phyloP scores from a whole-genome alignment of 2,888 invertebrate genomes.

The Amaurobius ferox region DNA sequence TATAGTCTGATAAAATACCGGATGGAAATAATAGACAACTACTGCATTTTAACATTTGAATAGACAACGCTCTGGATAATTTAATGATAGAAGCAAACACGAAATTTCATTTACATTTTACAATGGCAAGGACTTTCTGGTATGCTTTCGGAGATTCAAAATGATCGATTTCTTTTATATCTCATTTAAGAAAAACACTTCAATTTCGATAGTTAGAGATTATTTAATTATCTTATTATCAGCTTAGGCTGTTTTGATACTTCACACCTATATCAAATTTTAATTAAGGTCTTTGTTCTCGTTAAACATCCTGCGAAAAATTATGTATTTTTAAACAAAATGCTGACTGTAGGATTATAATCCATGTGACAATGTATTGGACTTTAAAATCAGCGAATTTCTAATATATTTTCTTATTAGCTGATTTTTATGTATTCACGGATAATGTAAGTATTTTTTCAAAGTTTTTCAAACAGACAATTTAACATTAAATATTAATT shows the following conservation, averaged over 20 bases:
- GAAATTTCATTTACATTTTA: conserved; percentile 26
- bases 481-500: too few relatives aligned
- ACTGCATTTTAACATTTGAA: too few relatives aligned
- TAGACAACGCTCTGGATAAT: not conserved
- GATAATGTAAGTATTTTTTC: too few relatives aligned
- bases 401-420: too few relatives aligned
- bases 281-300: conserved; percentile 53
- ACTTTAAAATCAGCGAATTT: too few relatives aligned
- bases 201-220: conserved; percentile 48
- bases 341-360: too few relatives aligned
- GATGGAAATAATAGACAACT: too few relatives aligned
- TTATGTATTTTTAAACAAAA: conserved; percentile 26
- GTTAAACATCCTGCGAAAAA: conserved; percentile 10
- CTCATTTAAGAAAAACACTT: conserved; percentile 55
- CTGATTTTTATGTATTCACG: too few relatives aligned
- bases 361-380: too few relatives aligned
- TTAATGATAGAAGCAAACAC: not conserved
- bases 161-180: conserved; percentile 41
- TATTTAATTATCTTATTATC: conserved; percentile 60
- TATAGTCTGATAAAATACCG: too few relatives aligned
- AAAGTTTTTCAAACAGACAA: too few relatives aligned
- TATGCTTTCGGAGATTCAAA: not conserved
- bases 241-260: conserved; percentile 45
- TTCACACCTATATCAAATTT: conserved; percentile 22
- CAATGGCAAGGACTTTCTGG: conserved; percentile 31